Evolutionary conservation across 2,888 invertebrate species (phyloP).

Genomic region (Monopis laevigella): DNA sequence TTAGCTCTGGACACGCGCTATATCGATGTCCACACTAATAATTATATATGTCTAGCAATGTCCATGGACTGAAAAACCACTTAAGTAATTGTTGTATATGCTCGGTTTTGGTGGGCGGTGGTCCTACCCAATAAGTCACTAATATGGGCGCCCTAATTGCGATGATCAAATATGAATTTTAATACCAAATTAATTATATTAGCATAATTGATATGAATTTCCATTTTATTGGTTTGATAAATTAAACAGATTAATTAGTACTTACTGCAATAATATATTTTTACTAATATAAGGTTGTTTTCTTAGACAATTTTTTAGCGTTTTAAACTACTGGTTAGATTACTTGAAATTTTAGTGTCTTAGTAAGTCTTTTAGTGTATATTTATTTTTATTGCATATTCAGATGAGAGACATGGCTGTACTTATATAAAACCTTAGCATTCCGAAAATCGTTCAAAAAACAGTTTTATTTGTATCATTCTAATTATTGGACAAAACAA

Average conservation of each 20-base stretch:
- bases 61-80: slow-evolving; percentile 25
- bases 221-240: too few relatives aligned
- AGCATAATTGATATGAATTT: too few relatives aligned
- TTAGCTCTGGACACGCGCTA: slow-evolving; percentile 33
- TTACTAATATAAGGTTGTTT: too few relatives aligned
- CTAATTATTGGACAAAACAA: too few relatives aligned
- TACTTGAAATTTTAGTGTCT: too few relatives aligned
- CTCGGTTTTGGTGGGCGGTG: slow-evolving; percentile 23
- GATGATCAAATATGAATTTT: background rate
- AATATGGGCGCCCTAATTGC: background rate
- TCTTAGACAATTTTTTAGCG: too few relatives aligned
- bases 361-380: background rate
- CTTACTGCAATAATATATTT: too few relatives aligned
- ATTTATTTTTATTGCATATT: background rate
- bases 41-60: slow-evolving; percentile 5
- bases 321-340: too few relatives aligned
- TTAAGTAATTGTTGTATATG: slow-evolving; percentile 31
- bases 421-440: too few relatives aligned
- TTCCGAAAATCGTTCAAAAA: too few relatives aligned
- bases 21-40: slow-evolving; percentile 10
- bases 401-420: background rate
- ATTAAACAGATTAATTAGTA: too few relatives aligned
- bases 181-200: background rate
- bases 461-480: too few relatives aligned
- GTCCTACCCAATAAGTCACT: slow-evolving; percentile 6